phyloP scores from a whole-genome alignment of 2,113 vertebrate genomes.

The Sphyrna mokarran region DNA sequence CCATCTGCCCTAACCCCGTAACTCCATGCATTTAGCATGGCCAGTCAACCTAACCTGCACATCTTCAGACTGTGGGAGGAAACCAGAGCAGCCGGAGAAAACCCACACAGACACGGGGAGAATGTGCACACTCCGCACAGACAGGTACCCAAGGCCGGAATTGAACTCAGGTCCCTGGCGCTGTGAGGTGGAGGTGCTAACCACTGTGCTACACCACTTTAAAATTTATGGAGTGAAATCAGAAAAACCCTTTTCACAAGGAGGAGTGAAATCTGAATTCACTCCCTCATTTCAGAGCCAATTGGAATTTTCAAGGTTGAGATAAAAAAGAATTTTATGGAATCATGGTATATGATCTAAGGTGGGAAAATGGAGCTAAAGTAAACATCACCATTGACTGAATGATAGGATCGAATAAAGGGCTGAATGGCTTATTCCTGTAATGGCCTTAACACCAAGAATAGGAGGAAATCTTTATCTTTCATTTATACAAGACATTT shows the following conservation, averaged over 20 bases:
- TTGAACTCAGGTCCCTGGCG: no score
- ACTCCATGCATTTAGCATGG: no score
- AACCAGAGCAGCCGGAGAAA: no score
- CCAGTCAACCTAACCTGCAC: no score
- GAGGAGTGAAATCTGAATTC: not conserved
- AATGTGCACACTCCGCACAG: no score
- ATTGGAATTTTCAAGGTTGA: not conserved
- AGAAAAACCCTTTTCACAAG: not conserved
- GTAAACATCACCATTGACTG: not conserved
- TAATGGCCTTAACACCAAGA: no score
- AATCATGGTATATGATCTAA: not conserved
- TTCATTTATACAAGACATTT: not conserved
- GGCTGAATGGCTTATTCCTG: not conserved
- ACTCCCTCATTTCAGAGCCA: not conserved
- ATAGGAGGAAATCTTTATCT: not conserved
- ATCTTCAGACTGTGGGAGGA: no score
- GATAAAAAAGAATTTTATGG: not conserved
- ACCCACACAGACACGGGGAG: no score
- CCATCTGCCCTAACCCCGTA: no score
- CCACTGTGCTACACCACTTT: no score
- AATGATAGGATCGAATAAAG: not conserved
- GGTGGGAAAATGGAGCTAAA: not conserved
- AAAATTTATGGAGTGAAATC: not conserved
- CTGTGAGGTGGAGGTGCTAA: no score
- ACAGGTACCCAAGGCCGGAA: no score